Evolutionary conservation across 2,797 vertebrate species (phyloP), one percentile per base, ranked within the genome.

Genomic region (Tangara arthus): DNA sequence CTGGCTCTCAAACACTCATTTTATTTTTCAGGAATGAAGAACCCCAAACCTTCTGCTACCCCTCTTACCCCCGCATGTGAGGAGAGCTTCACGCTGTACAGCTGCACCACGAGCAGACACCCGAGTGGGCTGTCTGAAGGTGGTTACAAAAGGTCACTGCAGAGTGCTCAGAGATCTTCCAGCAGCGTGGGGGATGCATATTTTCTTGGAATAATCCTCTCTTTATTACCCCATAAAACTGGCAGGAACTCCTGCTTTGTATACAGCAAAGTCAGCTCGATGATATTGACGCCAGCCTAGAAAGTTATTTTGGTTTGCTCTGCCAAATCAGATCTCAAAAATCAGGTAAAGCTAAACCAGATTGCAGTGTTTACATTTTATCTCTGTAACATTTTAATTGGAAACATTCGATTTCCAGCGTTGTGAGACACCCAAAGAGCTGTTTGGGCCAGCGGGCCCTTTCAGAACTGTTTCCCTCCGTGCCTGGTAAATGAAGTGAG

Each of bases 171-270:
- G 60, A 5, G 61, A n/a, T 59, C 76, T 72, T 79, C 41, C 53
- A 80, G 12, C 52, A 57, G 41, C 1, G 3, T 49, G 73, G 30
- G 77, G 80, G 57, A 46, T 19, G n/a, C 39, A 2, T 20, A 47
- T 64, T 91, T 96, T 91, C 82, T 82, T 87, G 69, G 80, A 71
- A 85, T 57, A 93, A 79, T 72, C 69, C 73, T 80, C 44, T 23
- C 86, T 86, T 79, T 77, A 73, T 89, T 83, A 42, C 71, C 72
- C 24, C 76, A 53, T 35, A 77, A 80, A 94, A 56, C 59, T 75
- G 52, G 24, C 63, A 79, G 75, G 66, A 93, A 76, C 49, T 66
- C 55, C 80, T 95, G 86, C 72, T 77, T 87, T 78, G 83, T 88
- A 28, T 42, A 24, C 32, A 60, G 26, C 81, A 55, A 55, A 82